These are phyloP conservation scores for Rhyacichthys aspro DNA, from an alignment of 2,797 vertebrate species.

Conservation along the genomic window DNA sequence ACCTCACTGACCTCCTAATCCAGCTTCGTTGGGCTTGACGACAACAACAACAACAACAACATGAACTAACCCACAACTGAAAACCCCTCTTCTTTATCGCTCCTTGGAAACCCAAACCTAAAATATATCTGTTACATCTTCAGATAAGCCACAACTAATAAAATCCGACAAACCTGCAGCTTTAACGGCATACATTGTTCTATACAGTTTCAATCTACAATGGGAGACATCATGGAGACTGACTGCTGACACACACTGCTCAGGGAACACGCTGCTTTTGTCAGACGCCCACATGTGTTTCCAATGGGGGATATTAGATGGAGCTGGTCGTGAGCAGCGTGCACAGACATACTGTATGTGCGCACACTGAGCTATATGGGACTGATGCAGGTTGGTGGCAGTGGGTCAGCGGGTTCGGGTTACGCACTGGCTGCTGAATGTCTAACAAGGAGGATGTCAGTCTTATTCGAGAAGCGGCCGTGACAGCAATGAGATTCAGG, in stretches of 20 bases:
- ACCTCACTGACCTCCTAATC: too few species aligned
- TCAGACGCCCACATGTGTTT: slow-evolving; percentile 78
- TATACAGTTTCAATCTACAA: too few species aligned
- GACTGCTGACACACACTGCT: slow-evolving; percentile 68
- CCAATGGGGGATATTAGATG: slow-evolving; percentile 70
- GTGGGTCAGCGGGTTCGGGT: slow-evolving; percentile 60
- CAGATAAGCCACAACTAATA: too few species aligned
- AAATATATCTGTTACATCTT: too few species aligned
- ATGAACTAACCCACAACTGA: too few species aligned
- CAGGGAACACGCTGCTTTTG: slow-evolving; percentile 69
- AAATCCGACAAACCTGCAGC: too few species aligned
- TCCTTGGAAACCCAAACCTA: too few species aligned
- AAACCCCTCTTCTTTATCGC: too few species aligned
- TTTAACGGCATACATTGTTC: too few species aligned
- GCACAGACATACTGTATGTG: slow-evolving; percentile 20
- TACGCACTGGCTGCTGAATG: slow-evolving; percentile 75
- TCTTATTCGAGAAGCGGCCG: slow-evolving; percentile 62
- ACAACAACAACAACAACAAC: too few species aligned
- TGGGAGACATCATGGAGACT: slow-evolving; percentile 53
- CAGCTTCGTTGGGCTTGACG: too few species aligned
- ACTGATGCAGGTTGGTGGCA: slow-evolving; percentile 47
- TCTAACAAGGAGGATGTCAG: slow-evolving; percentile 75
- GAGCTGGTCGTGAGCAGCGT: slow-evolving; percentile 44
- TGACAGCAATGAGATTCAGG: slow-evolving; percentile 74
- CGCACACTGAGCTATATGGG: slow-evolving; percentile 8